Evolutionary conservation across 2,113 vertebrate species (phyloP), one percentile per base, ranked within the genome.

Genomic region (Psammodynastes pulverulentus): DNA sequence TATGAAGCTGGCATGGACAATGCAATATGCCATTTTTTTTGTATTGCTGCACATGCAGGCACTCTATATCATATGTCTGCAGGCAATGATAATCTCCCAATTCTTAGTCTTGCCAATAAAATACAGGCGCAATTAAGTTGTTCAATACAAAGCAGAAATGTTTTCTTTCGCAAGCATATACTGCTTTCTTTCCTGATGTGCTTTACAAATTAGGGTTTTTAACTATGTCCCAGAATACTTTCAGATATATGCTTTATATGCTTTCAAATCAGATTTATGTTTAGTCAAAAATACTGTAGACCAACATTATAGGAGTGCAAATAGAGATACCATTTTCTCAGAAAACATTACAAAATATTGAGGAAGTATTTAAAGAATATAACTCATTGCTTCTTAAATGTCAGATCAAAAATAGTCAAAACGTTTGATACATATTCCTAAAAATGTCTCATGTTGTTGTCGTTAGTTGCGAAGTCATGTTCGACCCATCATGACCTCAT

Each of bases 21-120:
- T n/a, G 0, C 86, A 94, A 86, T 52, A 79, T 91, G 67, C 26
- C 67, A 86, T 72, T 86, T 52, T 85, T 92, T 92, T 34, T 39
- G 3, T n/a, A 43, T 34, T 84, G 72, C 93, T 87, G 93, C 7
- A 0, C 3, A 39, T 3, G 3, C 7, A 79, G 17, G 17, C 17
- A 21, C 34, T 3, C 5, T 58, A 52, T 48, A n/a, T 62, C 1
- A 0, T 0, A 0, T 88, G 90, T 21, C 39, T 46, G 52, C 10
- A 85, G 58, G 72, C 45, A 90, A 49, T 34, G 91, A 85, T 87
- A 86, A 89, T 89, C 90, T 54, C 58, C 58, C 48, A 29, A 93
- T 91, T 92, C 5, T 0, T 17, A 29, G 5, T 4, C 56, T 91
- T 58, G 34, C 86, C 54, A 67, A 67, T 92, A 1, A 93, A 46